A percentile compares a stretch with the other conserved stretches of the same genome.
These are phyloP conservation scores for Seladonia tumulorum DNA, from an alignment of 2,888 invertebrate species.

Conservation along the genomic window DNA sequence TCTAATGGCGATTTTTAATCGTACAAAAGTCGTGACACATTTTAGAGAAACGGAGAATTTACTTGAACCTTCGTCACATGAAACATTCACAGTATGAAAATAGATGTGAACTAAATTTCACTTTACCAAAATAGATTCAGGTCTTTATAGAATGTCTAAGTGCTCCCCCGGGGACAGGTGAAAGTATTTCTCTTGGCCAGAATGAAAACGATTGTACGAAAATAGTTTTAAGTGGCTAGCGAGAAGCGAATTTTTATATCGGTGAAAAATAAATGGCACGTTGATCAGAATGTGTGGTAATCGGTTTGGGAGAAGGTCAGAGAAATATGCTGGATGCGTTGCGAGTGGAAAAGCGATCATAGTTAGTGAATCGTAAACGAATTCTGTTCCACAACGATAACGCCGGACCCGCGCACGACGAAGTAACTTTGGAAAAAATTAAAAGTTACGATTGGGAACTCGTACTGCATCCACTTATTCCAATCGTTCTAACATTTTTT, in stretches of 20 bases:
- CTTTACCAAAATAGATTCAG: background rate
- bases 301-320: background rate
- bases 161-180: background rate
- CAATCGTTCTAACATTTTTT: background rate
- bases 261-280: background rate
- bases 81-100: background rate
- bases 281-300: background rate
- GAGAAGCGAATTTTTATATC: background rate
- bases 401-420: background rate
- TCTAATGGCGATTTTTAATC: background rate
- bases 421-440: background rate
- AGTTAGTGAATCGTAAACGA: conserved; percentile 1
- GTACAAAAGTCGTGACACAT: background rate
- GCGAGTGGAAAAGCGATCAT: background rate
- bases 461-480: background rate
- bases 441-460: conserved; percentile 4
- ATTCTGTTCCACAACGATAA: background rate
- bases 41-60: too few relatives aligned
- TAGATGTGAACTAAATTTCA: background rate
- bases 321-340: background rate
- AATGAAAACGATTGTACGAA: background rate
- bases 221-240: background rate
- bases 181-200: background rate
- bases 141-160: background rate
- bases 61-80: too few relatives aligned